A percentile compares a stretch with the other conserved stretches of the same genome.
phyloP scores from a whole-genome alignment of 2,797 vertebrate genomes.

The Ambastaia sidthimunki region DNA sequence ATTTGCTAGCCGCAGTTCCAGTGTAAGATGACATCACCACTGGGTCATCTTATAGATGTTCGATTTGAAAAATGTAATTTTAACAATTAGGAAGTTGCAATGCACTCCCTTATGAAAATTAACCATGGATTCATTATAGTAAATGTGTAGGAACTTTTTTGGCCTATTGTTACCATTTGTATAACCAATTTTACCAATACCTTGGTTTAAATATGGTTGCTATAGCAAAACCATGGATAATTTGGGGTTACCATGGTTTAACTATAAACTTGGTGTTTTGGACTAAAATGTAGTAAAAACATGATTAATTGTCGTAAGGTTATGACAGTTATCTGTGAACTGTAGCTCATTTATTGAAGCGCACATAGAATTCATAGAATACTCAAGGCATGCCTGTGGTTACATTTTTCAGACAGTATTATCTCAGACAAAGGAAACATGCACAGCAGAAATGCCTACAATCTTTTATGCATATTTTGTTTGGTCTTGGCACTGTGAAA shows the following conservation, averaged over 20 bases:
- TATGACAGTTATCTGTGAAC: not conserved
- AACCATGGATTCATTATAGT: too few species aligned
- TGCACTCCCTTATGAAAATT: not conserved
- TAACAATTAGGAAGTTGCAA: not conserved
- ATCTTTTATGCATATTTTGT: conserved; percentile 4
- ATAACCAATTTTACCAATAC: too few species aligned
- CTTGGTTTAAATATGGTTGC: too few species aligned
- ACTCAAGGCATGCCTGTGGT: conserved; percentile 22
- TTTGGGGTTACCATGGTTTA: too few species aligned
- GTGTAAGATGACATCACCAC: conserved; percentile 60
- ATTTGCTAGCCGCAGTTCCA: conserved; percentile 46
- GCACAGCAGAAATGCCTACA: not conserved
- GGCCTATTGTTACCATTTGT: too few species aligned
- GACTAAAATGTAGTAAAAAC: too few species aligned
- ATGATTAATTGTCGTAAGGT: too few species aligned
- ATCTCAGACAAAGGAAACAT: conserved; percentile 1
- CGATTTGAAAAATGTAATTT: not conserved
- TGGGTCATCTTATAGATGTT: not conserved
- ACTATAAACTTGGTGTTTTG: too few species aligned
- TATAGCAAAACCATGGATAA: too few species aligned
- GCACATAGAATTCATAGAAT: conserved; percentile 22
- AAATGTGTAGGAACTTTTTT: too few species aligned
- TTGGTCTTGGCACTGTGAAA: conserved; percentile 20
- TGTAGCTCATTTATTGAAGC: conserved; percentile 48
- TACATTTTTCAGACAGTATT: conserved; percentile 13